Evolutionary conservation across 2,797 vertebrate species (phyloP), one percentile per base, ranked within the genome.

Genomic region (Oryzias sinensis): DNA sequence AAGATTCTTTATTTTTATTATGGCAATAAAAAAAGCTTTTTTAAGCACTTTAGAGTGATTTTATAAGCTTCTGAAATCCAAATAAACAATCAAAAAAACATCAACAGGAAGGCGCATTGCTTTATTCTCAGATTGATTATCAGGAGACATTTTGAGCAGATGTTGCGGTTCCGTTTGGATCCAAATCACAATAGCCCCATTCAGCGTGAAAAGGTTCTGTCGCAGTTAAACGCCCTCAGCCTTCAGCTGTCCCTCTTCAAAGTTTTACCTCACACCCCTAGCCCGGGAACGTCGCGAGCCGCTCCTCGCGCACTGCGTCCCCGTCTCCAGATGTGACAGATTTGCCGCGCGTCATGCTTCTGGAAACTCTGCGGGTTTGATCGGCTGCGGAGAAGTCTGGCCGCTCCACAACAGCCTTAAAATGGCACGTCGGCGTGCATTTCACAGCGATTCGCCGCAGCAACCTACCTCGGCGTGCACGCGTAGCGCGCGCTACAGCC

Each of bases 381-480:
- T 53, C 14, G 56, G 43, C 29, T 65, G 76, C 62, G 20, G 20
- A 22, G 29, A 40, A 40, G 63, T 62, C 27, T 22, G 43, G 63
- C 57, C 62, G 62, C 56, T 60, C 65, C 18, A 62, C 44, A 53
- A 61, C 50, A 59, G 59, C 52, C 62, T 51, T 63, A 70, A 22
- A 22, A 76, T 81, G 80, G 54, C 79, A 80, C 62, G 74, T 58
- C 59, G 20, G 11, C 45, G 11, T n/a, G 20, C 78, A 77, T 65
- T 78, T 76, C 78, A 68, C 79, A 70, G 73, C 75, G 65, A 76
- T 59, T 58, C 64, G 57, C 66, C 59, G 22, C 73, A 37, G 33
- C 9, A 37, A 64, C 81, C 67, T 87, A 85, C 80, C 84, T 86
- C 76, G 16, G 84, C 80, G 70, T 77, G 84, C 81, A 74, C 80